Evolutionary conservation across 2,797 vertebrate genomes (phyloP).

Genomic region (Sebastes oblongus): DNA sequence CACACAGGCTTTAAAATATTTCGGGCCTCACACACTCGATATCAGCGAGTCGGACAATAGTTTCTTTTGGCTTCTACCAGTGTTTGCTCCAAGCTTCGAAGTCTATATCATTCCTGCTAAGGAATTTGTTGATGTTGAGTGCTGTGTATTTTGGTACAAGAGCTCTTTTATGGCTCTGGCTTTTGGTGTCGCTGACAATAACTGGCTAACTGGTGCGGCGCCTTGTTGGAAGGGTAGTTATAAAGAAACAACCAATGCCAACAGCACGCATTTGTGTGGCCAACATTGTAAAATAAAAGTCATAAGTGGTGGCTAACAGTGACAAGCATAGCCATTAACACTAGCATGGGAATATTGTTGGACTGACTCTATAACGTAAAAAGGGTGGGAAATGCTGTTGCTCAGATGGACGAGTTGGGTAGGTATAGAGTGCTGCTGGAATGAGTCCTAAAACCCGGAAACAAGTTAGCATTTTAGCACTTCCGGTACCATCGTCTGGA

Average conservation of each 20-base stretch:
- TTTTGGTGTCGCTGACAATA: constrained; percentile 35
- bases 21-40: constrained; percentile 23
- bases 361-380: not conserved
- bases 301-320: not conserved
- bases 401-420: not conserved
- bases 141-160: constrained; percentile 29
- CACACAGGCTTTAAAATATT: constrained; percentile 18
- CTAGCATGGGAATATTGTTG: not conserved
- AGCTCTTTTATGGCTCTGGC: constrained; percentile 36
- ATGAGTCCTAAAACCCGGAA: too few species aligned
- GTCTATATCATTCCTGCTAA: constrained; percentile 28
- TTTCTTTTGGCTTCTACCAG: constrained; percentile 46
- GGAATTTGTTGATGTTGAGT: constrained; percentile 52
- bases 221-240: not conserved
- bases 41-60: constrained; percentile 21
- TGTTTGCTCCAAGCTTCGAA: constrained; percentile 32
- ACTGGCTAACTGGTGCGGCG: not conserved
- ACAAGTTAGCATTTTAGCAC: too few species aligned
- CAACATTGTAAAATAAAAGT: not conserved
- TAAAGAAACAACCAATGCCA: not conserved
- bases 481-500: too few species aligned
- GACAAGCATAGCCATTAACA: not conserved
- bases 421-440: not conserved
- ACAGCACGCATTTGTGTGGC: not conserved
- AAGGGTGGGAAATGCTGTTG: not conserved